Base-by-base conservation (phyloP, 2,113 vertebrate genomes). In the Poeciliopsis prolifica region DNA sequence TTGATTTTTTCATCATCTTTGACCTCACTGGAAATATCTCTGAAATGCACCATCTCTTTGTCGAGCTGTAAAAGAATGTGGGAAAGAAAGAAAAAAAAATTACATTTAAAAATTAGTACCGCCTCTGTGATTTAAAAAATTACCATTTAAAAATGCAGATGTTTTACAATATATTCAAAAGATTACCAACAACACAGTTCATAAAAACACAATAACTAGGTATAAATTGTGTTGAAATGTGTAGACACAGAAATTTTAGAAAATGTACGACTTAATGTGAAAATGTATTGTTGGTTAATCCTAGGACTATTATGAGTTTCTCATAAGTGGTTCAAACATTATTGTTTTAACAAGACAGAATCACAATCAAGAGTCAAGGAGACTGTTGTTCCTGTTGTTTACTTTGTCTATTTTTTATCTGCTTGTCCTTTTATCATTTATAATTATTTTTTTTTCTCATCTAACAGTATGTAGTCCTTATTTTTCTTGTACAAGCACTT, bases 41-140 rank as follows among this genome's bases (percentile, higher is more conserved):
- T 29, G 6, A 63, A 51, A 10, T 77, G 42, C 37, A 54, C 54
- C 54, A 17, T 44, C 8, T 70, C 65, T 86, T 75, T 85, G 65
- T 68, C 35, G 74, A 24, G 64, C 93, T 95, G 78, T 3, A 86
- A 81, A 51, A 60, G 64, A 86, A 72, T 74, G 22, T 44, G 14
- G 28, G 54, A 69, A 5, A 40, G 33, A n/a, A 51, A 40, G 33
- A 6, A 60, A 60, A 11, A 62, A 72, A 11, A 60, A 72, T 48
- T 0, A 64, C 4, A 77, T 54, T n/a, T 40, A 28, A 28, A 9
- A 12, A 12, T 28, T 22, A 8, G 19, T 8, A 48, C 0, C 4
- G 8, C 9, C 9, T 5, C 4, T 26, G 3, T 64, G 31, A 24
- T 33, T 5, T 28, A 24, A 9, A 9, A n/a, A 3, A 14, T 24